Base-by-base conservation (phyloP, 1,140 invertebrate species). In the Neotoxoptera formosana region DNA sequence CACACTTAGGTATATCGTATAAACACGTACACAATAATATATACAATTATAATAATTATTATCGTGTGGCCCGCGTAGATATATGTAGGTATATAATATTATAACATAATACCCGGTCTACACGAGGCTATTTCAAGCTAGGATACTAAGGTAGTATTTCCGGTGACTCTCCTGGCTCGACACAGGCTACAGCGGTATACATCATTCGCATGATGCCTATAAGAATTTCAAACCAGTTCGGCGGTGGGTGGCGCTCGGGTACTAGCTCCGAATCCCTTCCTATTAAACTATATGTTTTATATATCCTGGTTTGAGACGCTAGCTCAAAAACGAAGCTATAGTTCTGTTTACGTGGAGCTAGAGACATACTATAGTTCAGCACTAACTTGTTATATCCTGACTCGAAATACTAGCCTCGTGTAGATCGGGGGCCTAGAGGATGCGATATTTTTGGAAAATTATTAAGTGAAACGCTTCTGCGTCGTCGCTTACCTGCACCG, bases 401-500 rank as follows among this genome's bases (percentile, higher is more conserved):
- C 20, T 53, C 21, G 20, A 53, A 7, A 53, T 53, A n/a, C 3
- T n/a, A 67, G 25, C 60, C 60, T n/a, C 30, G 30, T 3, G 81
- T 21, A 7, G 20, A 53, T 23, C 20, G 20, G 6, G 51, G 51
- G 14, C 47, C 21, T 53, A 1, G 21, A 7, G 51, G 51, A 53
- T 53, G 4, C 41, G 21, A 53, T 53, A 7, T 21, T 53, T 2
- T 51, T 51, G 47, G 47, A 48, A 0, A 9, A 53, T 53, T 53
- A 53, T 21, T 53, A 7, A 23, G 20, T 53, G 36, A 84, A 84
- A 84, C 3, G 83, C 23, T 21, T 84, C 8, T 41, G 34, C 11
- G n/a, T 30, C 30, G 30, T 30, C 20, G 53, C 41, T 90, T 96
- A 97, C 97, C 97, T 95, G 97, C 97, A 94, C 97, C 97, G 93